Evolutionary conservation across 2,113 vertebrate species (phyloP).

Genomic region (Prolemur simus): DNA sequence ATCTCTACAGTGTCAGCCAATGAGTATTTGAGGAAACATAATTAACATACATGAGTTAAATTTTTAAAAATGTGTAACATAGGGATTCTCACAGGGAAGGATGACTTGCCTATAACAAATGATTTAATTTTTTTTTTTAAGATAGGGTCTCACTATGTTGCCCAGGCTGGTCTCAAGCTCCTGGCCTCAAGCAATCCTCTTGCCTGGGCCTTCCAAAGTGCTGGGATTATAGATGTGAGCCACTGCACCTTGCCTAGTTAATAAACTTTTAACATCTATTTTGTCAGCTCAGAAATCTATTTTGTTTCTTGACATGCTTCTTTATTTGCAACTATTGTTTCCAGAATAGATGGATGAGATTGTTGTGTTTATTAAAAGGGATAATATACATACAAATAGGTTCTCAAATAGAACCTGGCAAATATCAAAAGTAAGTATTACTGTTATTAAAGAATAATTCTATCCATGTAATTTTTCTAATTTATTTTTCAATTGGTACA

Average conservation of each 20-base stretch:
- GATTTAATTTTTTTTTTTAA: not conserved
- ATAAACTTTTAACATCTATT: not conserved
- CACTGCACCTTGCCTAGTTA: not conserved
- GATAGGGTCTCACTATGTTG: too few relatives aligned
- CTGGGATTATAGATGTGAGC: too few relatives aligned
- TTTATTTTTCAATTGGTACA: not conserved
- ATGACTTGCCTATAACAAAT: not conserved
- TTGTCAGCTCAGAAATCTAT: not conserved
- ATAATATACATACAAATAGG: not conserved
- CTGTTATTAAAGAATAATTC: not conserved
- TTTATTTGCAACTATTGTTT: not conserved
- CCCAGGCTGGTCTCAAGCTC: too few relatives aligned
- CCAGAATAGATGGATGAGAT: not conserved
- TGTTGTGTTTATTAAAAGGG: not conserved
- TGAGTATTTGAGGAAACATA: not conserved
- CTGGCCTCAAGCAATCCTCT: too few relatives aligned
- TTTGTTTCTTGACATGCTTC: not conserved
- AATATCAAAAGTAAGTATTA: not conserved
- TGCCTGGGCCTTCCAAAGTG: too few relatives aligned
- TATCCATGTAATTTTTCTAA: not conserved
- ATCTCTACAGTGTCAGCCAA: not conserved
- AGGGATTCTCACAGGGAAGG: not conserved
- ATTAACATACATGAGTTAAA: not conserved
- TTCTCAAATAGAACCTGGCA: not conserved
- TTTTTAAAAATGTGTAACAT: not conserved